Conservation (phyloP, 1,140 invertebrate genomes). For the Lithobius niger region DNA sequence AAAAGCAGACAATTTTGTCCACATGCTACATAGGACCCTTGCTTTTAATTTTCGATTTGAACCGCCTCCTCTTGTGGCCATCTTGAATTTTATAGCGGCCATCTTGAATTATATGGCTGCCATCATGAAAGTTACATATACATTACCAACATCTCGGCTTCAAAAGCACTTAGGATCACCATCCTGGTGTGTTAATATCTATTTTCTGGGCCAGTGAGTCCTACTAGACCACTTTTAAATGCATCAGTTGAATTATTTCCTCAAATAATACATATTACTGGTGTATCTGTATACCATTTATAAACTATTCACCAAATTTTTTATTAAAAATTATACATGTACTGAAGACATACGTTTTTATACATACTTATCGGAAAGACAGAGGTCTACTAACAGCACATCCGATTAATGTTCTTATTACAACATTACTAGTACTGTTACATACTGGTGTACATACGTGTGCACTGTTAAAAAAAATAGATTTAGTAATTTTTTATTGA, state of each 20-base stretch:
- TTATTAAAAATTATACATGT: neutral
- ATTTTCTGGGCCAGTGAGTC: neutral
- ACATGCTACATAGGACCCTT: neutral
- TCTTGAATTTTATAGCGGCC: too few species aligned
- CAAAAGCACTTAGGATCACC: neutral
- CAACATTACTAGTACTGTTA: neutral
- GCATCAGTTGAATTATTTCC: neutral
- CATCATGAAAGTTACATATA: neutral
- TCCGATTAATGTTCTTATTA: neutral
- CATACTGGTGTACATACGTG: neutral
- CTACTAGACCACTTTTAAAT: neutral
- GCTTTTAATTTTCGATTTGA: neutral
- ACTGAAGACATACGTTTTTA: neutral
- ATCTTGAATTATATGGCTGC: neutral
- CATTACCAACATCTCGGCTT: neutral
- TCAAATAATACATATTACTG: neutral
- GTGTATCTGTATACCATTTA: neutral
- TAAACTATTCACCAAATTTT: neutral
- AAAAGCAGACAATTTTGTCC: neutral
- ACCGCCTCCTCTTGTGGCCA: neutral
- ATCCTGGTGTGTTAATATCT: neutral
- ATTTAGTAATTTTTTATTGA: neutral
- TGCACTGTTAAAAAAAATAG: neutral
- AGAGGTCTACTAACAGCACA: neutral
- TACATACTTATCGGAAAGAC: neutral